Percentiles rank a stretch among this genome's conserved stretches.
phyloP scores from a whole-genome alignment of 1,140 invertebrate genomes.

The Cheumatopsyche charites region DNA sequence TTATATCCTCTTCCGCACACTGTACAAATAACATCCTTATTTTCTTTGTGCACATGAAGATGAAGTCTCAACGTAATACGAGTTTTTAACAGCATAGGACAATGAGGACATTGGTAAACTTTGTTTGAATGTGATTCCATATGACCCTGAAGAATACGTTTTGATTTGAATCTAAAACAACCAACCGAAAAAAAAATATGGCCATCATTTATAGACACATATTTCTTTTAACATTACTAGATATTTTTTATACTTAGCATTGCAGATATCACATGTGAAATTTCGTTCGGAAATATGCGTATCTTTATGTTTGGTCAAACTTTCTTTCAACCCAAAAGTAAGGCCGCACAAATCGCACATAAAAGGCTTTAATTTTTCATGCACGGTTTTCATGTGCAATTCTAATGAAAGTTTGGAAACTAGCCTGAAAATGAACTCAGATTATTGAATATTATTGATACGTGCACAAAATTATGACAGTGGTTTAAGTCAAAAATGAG shows the following conservation, averaged over 20 bases:
- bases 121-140: conserved; percentile 55
- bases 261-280: conserved; percentile 57
- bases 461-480: too few species aligned
- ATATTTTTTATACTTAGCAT: conserved; percentile 48
- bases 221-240: too few species aligned
- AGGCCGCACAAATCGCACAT: conserved; percentile 43
- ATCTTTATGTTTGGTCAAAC: conserved; percentile 45
- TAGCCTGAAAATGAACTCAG: conserved; percentile 52
- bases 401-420: conserved; percentile 56
- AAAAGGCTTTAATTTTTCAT: conserved; percentile 42
- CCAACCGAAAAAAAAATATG: neutral
- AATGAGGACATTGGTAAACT: conserved; percentile 56
- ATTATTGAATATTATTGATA: too few species aligned
- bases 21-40: conserved; percentile 36
- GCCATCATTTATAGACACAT: too few species aligned
- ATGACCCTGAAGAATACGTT: conserved; percentile 34
- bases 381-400: conserved; percentile 53
- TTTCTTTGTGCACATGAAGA: conserved; percentile 53
- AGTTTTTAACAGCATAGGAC: conserved; percentile 56
- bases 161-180: conserved; percentile 42
- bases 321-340: conserved; percentile 34
- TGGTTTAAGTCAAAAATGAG: too few species aligned
- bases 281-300: conserved; percentile 59
- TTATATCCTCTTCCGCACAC: conserved; percentile 43
- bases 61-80: conserved; percentile 58